Percentiles rank a stretch among this genome's conserved stretches.
Conservation (phyloP, 2,113 vertebrate species). For the Oryzias celebensis region DNA sequence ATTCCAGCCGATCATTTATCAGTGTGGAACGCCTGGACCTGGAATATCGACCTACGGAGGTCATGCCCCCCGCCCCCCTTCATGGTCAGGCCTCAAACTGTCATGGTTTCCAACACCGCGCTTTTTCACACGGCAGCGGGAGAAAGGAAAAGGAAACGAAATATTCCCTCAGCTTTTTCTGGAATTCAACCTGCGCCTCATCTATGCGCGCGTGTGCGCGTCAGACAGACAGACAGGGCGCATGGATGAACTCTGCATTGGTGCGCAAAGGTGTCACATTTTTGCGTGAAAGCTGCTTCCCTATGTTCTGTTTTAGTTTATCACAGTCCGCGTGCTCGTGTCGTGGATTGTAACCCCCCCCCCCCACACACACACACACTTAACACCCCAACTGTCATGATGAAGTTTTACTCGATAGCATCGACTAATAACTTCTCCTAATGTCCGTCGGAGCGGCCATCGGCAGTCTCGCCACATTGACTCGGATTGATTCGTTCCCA, state of each 20-base stretch:
- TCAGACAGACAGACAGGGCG: neutral
- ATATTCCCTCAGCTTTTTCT: no score
- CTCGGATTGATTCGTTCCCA: slow-evolving; percentile 73
- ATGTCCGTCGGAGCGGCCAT: slow-evolving; percentile 75
- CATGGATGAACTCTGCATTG: neutral
- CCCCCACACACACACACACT: slow-evolving; percentile 50
- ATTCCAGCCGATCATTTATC: slow-evolving; percentile 78
- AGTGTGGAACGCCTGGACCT: slow-evolving; percentile 72
- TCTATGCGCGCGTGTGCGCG: neutral
- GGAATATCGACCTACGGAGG: slow-evolving; percentile 66
- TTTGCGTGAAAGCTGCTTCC: slow-evolving; percentile 31
- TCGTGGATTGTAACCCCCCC: slow-evolving; percentile 44
- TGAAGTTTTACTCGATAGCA: slow-evolving; percentile 75
- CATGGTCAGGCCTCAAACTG: slow-evolving; percentile 14
- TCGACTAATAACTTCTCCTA: slow-evolving; percentile 76
- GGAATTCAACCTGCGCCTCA: slow-evolving; percentile 16
- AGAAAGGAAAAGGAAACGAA: no score
- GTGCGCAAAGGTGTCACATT: slow-evolving; percentile 35
- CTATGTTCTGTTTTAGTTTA: slow-evolving; percentile 40
- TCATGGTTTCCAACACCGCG: no score
- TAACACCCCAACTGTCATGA: slow-evolving; percentile 70
- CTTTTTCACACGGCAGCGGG: no score
- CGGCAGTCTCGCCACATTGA: slow-evolving; percentile 79
- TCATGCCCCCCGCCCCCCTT: slow-evolving; percentile 51
- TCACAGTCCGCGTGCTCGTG: slow-evolving; percentile 46